phyloP scores from a whole-genome alignment of 2,113 vertebrate species.

The Tautogolabrus adspersus region DNA sequence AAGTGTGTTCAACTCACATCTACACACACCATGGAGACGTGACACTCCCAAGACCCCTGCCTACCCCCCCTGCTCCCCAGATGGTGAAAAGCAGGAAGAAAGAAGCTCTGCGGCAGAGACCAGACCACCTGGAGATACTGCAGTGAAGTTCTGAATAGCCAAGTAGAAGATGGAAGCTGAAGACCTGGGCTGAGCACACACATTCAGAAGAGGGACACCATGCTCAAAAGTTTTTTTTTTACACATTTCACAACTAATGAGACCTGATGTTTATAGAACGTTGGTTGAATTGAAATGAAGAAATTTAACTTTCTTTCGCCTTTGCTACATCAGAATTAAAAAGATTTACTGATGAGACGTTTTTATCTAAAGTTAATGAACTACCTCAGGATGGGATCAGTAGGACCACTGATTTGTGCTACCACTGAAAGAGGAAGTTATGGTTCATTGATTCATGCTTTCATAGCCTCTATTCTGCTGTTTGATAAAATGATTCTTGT shows the following conservation, averaged over 20 bases:
- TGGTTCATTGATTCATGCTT: background rate
- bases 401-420: slow-evolving; percentile 4
- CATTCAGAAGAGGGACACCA: slow-evolving; percentile 20
- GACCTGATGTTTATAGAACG: slow-evolving; percentile 5
- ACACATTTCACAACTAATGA: slow-evolving; percentile 49
- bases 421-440: background rate
- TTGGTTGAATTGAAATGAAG: slow-evolving; percentile 43
- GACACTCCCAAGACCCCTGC: background rate
- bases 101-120: slow-evolving; percentile 15
- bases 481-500: slow-evolving; percentile 1
- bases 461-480: background rate
- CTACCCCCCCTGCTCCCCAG: background rate
- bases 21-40: slow-evolving; percentile 23
- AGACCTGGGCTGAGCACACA: slow-evolving; percentile 19
- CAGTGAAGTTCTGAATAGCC: slow-evolving; percentile 29
- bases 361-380: background rate
- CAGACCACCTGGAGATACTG: slow-evolving; percentile 40
- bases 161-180: slow-evolving; percentile 38
- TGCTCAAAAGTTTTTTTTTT: slow-evolving; percentile 2
- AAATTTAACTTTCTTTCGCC: background rate
- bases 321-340: background rate
- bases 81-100: slow-evolving; percentile 11
- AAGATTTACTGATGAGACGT: background rate
- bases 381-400: slow-evolving; percentile 1
- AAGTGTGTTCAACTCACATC: slow-evolving; percentile 32